A percentile compares a stretch with the other conserved stretches of the same genome.
phyloP scores from a whole-genome alignment of 2,113 vertebrate genomes.

The Chloroceryle aenea region DNA sequence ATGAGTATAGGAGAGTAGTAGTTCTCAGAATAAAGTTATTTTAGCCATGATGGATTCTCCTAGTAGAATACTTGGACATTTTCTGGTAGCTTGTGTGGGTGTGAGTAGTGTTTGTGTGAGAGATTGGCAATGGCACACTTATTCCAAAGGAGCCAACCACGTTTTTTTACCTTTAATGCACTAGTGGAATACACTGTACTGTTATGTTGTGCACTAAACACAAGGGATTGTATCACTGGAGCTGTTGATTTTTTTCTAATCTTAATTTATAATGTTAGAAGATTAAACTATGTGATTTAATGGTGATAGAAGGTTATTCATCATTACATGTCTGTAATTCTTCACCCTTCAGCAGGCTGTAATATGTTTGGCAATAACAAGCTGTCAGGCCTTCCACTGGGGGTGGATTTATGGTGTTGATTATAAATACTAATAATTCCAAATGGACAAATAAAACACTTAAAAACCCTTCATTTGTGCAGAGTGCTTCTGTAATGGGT shows the following conservation, averaged over 20 bases:
- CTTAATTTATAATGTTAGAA: constrained; percentile 44
- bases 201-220: constrained; percentile 18
- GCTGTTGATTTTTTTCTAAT: background rate
- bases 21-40: background rate
- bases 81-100: background rate
- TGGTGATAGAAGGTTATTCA: background rate
- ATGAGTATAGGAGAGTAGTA: background rate
- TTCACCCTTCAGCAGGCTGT: background rate
- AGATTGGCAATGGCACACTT: background rate
- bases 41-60: background rate
- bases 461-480: background rate
- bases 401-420: constrained; percentile 26
- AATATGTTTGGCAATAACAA: constrained; percentile 37
- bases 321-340: background rate
- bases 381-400: background rate
- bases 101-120: background rate
- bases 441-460: constrained; percentile 54
- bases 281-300: constrained; percentile 1
- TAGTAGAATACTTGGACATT: background rate
- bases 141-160: background rate
- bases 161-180: constrained; percentile 7
- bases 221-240: background rate
- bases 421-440: constrained; percentile 57
- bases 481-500: background rate
- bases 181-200: constrained; percentile 6